Conservation (phyloP, 1,140 invertebrate species). For the Linepithema humile region DNA sequence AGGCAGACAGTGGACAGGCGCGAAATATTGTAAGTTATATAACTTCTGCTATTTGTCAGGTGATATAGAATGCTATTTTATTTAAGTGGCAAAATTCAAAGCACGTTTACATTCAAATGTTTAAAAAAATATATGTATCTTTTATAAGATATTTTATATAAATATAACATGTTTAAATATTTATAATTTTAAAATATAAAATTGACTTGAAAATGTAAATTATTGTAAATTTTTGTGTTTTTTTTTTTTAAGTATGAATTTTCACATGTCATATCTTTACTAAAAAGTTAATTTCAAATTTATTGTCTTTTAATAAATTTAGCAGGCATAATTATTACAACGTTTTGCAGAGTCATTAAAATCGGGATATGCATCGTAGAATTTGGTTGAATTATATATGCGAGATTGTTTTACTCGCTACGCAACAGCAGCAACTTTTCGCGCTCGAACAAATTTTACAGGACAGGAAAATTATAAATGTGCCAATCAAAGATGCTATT, state of each 20-base stretch:
- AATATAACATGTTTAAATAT: background rate
- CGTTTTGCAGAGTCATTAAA: constrained; percentile 34
- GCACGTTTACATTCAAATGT: background rate
- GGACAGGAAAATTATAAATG: background rate
- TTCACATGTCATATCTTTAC: too few relatives aligned
- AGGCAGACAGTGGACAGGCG: background rate
- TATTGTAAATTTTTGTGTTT: too few relatives aligned
- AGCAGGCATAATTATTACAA: background rate
- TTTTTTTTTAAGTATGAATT: too few relatives aligned
- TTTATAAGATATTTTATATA: background rate
- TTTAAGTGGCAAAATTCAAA: background rate
- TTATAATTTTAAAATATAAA: background rate
- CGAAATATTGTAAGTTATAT: background rate
- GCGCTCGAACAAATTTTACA: background rate
- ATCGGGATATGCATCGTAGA: background rate
- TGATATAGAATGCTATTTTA: background rate
- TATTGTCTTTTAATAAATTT: background rate
- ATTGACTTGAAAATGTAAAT: background rate
- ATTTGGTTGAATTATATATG: background rate
- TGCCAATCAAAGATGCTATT: background rate
- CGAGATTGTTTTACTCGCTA: constrained; percentile 23
- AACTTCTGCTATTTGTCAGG: background rate
- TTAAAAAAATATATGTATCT: background rate
- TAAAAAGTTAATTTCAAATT: too few relatives aligned
- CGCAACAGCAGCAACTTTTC: background rate